A percentile compares a stretch with the other conserved stretches of the same genome.
Conservation (phyloP, 2,797 vertebrate species). For the Adrianichthys oophorus region DNA sequence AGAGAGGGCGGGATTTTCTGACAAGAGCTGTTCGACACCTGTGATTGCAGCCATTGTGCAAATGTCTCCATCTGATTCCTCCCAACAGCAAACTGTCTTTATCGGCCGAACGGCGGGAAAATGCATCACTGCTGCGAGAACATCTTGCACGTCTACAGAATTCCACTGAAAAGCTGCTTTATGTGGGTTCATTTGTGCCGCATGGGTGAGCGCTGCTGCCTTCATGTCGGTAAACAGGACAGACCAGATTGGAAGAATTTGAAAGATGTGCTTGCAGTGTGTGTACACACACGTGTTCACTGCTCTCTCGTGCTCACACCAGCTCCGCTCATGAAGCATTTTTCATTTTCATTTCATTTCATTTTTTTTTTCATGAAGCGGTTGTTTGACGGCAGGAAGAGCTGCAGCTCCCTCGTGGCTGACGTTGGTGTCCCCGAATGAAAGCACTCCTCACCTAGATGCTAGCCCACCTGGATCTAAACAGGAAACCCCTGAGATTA, state of each 20-base stretch:
- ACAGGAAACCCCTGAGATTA: slow-evolving; percentile 60
- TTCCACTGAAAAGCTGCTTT: slow-evolving; percentile 48
- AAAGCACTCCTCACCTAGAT: slow-evolving; percentile 54
- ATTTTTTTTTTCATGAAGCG: too few species aligned
- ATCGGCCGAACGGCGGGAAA: slow-evolving; percentile 38
- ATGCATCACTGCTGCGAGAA: slow-evolving; percentile 16
- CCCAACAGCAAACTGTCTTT: slow-evolving; percentile 36
- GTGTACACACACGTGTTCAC: slow-evolving; percentile 13
- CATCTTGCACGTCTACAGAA: slow-evolving; percentile 31
- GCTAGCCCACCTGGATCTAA: slow-evolving; percentile 53
- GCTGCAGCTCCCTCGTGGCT: slow-evolving; percentile 42
- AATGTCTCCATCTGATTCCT: slow-evolving; percentile 24
- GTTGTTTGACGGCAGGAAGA: slow-evolving; percentile 36
- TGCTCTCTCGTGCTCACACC: slow-evolving; percentile 23
- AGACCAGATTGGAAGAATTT: slow-evolving; percentile 40
- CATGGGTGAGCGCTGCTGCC: slow-evolving; percentile 43
- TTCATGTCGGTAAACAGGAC: slow-evolving; percentile 58
- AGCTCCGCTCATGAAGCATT: slow-evolving; percentile 56
- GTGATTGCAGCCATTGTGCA: slow-evolving; percentile 52
- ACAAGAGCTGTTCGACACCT: slow-evolving; percentile 62
- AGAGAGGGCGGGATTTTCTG: slow-evolving; percentile 42
- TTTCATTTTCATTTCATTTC: too few species aligned
- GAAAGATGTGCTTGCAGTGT: slow-evolving; percentile 1
- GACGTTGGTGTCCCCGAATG: slow-evolving; percentile 56
- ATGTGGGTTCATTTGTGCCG: slow-evolving; percentile 58